phyloP scores from a whole-genome alignment of 2,888 invertebrate genomes.

The Anthophora plumipes region DNA sequence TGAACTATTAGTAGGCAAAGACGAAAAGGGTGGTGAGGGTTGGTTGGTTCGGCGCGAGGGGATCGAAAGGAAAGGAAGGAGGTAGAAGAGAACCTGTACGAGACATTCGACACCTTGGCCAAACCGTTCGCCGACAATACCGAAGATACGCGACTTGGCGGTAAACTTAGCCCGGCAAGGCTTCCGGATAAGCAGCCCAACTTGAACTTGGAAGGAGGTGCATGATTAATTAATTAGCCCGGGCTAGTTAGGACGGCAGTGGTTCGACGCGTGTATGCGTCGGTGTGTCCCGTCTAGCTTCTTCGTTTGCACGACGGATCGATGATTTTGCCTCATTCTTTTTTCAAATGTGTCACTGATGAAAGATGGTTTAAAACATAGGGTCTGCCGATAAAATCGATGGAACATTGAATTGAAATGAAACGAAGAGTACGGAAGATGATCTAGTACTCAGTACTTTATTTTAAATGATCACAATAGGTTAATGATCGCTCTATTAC shows the following conservation, averaged over 20 bases:
- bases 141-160: slow-evolving; percentile 84
- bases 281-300: slow-evolving; percentile 41
- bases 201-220: slow-evolving; percentile 76
- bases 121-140: slow-evolving; percentile 81
- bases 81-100: slow-evolving; percentile 79
- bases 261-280: slow-evolving; percentile 49
- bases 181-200: slow-evolving; percentile 81
- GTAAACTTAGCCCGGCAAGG: slow-evolving; percentile 80
- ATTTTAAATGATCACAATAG: too few relatives aligned
- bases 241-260: slow-evolving; percentile 79
- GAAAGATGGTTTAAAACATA: too few relatives aligned
- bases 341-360: neutral
- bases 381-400: too few relatives aligned
- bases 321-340: slow-evolving; percentile 41
- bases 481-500: too few relatives aligned
- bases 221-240: slow-evolving; percentile 84
- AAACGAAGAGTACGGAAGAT: too few relatives aligned
- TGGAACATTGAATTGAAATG: too few relatives aligned
- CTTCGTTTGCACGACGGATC: slow-evolving; percentile 54
- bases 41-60: slow-evolving; percentile 29
- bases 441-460: too few relatives aligned
- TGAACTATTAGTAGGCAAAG: slow-evolving; percentile 70
- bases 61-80: slow-evolving; percentile 60
- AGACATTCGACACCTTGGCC: slow-evolving; percentile 83
- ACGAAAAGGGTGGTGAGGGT: slow-evolving; percentile 53